Percentiles rank a stretch among this genome's conserved stretches.
phyloP scores from a whole-genome alignment of 2,797 vertebrate genomes.

The Rousettus madagascariensis region DNA sequence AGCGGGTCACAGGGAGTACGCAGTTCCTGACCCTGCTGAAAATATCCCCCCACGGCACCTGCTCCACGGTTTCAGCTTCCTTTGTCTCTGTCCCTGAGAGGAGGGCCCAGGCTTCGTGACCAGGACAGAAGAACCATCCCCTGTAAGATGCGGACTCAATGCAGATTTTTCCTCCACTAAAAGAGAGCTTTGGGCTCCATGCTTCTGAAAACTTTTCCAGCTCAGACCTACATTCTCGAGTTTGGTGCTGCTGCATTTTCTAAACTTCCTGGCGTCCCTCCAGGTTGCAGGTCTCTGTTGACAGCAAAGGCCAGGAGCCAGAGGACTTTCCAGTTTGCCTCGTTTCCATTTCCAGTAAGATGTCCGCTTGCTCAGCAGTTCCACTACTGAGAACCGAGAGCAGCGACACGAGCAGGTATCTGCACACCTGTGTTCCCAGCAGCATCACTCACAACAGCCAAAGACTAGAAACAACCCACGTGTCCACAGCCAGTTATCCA shows the following conservation, averaged over 20 bases:
- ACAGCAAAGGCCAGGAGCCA: not conserved
- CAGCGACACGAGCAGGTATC: not conserved
- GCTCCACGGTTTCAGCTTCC: not conserved
- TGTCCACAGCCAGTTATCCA: no score
- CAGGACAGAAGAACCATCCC: not conserved
- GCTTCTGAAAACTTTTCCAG: not conserved
- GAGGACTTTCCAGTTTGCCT: conserved; percentile 21
- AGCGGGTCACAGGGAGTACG: not conserved
- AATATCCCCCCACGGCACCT: not conserved
- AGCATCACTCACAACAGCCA: not conserved
- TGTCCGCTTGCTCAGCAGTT: not conserved
- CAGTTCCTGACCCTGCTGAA: not conserved
- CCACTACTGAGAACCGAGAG: not conserved
- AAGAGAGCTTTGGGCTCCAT: not conserved
- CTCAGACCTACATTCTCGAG: not conserved
- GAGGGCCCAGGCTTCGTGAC: not conserved
- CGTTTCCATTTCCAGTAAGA: conserved; percentile 34
- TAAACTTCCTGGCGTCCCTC: not conserved
- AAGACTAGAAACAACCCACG: not conserved
- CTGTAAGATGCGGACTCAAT: not conserved
- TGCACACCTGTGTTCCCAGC: not conserved
- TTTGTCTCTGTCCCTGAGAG: not conserved
- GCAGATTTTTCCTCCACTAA: not conserved
- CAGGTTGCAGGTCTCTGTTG: not conserved
- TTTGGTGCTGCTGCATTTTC: not conserved